phyloP scores from a whole-genome alignment of 2,888 invertebrate genomes.

The Allophyes oxyacanthae region DNA sequence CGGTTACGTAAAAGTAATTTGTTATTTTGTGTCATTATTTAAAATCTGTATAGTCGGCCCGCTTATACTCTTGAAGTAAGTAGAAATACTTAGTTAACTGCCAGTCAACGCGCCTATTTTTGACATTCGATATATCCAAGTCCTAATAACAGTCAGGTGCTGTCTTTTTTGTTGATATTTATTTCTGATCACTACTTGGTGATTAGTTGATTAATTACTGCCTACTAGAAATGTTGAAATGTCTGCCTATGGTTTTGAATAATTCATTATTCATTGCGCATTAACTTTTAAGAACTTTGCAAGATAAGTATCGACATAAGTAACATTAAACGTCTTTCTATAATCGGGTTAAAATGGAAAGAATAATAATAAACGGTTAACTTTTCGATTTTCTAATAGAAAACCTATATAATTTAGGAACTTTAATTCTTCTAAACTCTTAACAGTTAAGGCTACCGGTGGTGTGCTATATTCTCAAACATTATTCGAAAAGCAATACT shows the following conservation, averaged over 20 bases:
- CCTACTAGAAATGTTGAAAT: constrained; percentile 36
- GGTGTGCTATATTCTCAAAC: constrained; percentile 27
- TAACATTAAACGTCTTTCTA: constrained; percentile 12
- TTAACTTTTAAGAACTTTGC: constrained; percentile 27
- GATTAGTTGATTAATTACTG: constrained; percentile 51
- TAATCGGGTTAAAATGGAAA: constrained; percentile 28
- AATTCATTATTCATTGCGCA: constrained; percentile 44
- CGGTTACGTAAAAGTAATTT: constrained; percentile 25
- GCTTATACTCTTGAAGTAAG: constrained; percentile 5
- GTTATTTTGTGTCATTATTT: constrained; percentile 17
- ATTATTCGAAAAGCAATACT: constrained; percentile 31
- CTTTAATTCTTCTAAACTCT: constrained; percentile 30
- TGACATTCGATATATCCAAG: constrained; percentile 27
- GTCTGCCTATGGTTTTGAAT: constrained; percentile 31
- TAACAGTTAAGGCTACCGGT: constrained; percentile 19
- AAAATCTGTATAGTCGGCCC: constrained; percentile 15
- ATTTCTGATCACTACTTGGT: constrained; percentile 28
- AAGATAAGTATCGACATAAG: constrained; percentile 30
- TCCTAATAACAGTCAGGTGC: constrained; percentile 17
- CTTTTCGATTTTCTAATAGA: constrained; percentile 18
- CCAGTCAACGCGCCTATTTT: constrained; percentile 21
- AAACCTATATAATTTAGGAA: constrained; percentile 20
- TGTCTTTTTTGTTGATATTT: constrained; percentile 22
- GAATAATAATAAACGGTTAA: constrained; percentile 15
- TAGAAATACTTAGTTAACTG: constrained; percentile 22